Evolutionary conservation across 2,888 invertebrate species (phyloP), one percentile per base, ranked within the genome.

Genomic region (Suillia variegata): DNA sequence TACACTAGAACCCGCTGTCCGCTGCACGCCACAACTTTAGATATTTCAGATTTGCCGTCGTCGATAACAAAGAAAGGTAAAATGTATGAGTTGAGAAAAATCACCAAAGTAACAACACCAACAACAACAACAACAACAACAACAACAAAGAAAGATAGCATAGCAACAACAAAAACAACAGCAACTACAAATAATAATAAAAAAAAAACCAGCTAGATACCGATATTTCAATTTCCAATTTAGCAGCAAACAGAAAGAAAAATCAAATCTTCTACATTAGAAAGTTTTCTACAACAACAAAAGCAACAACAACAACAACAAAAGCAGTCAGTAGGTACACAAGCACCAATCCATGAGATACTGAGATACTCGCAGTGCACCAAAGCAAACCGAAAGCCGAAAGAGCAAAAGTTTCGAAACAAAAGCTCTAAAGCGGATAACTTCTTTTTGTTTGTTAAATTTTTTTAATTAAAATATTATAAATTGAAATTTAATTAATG

Each of bases 241-340:
- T 26, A 63, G 56, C 60, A 58, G 58, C 57, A 33, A 31, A 5
- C 12, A 52, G 34, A 15, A 52, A 34, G 52, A 52, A 34, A 51
- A 52, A 52, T 52, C 34, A 34, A 52, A 34, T 52, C 73, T 73
- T 73, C 75, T 73, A 69, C 66, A 74, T 70, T 74, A 71, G 69
- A 73, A 75, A 75, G 76, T 75, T 74, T 75, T 69, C 70, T 67
- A 45, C 62, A 66, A 62, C 62, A 64, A 58, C 56, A 59, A 45
- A 17, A 20, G 34, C 53, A 53, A 62, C 49, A 50, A 63, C 54
- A 50, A 56, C 21, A 52, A 52, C 20, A 48, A 34, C 47, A 55
- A 53, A 45, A 59, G 34, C 54, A 20, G 34, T 20, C 17, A 34
- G 17, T 18, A 20, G 18, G 5, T 18, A 18, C 45, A 45, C 45